Base-by-base conservation (phyloP, 2,888 invertebrate genomes). In the Lasius platythorax region DNA sequence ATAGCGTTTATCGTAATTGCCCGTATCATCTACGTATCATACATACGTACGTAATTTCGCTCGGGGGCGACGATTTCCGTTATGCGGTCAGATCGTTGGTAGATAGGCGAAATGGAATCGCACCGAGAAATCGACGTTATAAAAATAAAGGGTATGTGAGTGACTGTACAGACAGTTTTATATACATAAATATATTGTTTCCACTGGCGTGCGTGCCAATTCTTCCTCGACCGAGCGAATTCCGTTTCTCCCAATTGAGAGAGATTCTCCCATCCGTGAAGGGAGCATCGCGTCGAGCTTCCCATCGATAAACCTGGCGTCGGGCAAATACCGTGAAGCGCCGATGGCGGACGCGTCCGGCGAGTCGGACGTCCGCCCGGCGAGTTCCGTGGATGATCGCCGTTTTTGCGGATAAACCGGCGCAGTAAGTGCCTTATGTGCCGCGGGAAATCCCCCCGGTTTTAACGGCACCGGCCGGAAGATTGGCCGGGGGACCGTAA, bases 401-500 rank as follows among this genome's bases (percentile, higher is more conserved):
- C 82, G 72, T 84, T 82, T 82, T 84, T 82, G 73, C 82, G 43
- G 66, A 78, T 56, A 46, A 82, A 61, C 28, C 61, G 18, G n/a
- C 58, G 56, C 37, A 12, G 63, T 53, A 76, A 84, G 68, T 81
- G 76, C 58, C 75, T 76, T 70, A 75, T 58, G 61, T 63, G 30
- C 37, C 64, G 53, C 58, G 64, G 63, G 56, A 67, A 85, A 85
- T 85, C 79, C 56, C 2, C 63, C 63, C 73, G 61, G 73, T 87
- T 87, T 85, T 82, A 89, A 88, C 85, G 82, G 63, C 70, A 53
- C 66, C 37, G 33, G 33, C 58, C 83, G 46, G 66, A 86, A 85
- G 79, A 87, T 83, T 70, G 75, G 75, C 74, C 53, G n/a, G 53
- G n/a, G n/a, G 9, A 23, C 67, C 53, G 85, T 89, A 92, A 92